A percentile compares a stretch with the other conserved stretches of the same genome.
Conservation (phyloP, 37 sponge, comb jelly and placozoan genomes). For the Lycopodina hypogea region DNA sequence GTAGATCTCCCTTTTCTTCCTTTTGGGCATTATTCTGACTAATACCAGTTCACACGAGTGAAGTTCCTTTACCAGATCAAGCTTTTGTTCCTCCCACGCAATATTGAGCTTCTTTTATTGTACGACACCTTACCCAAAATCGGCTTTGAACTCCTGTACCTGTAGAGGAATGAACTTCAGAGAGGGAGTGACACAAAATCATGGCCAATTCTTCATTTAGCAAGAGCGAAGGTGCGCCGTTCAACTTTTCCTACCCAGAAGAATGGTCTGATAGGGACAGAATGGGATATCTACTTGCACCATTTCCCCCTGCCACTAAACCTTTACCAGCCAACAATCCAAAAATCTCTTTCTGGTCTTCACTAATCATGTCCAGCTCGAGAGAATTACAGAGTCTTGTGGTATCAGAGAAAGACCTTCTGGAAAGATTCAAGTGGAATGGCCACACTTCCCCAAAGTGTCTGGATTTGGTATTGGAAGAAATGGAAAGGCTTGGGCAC, state of each 20-base stretch:
- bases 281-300: slow-evolving; percentile 60
- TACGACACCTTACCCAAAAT: no score
- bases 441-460: slow-evolving; percentile 15
- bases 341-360: slow-evolving; percentile 58
- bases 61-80: no score
- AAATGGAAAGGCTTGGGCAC: slow-evolving; percentile 33
- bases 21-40: slow-evolving; percentile 20
- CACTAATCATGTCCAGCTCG: slow-evolving; percentile 37
- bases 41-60: neutral
- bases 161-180: no score
- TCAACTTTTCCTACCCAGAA: slow-evolving; percentile 29
- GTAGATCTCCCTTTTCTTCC: neutral
- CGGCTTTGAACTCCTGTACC: neutral
- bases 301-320: slow-evolving; percentile 36
- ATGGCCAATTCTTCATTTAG: no score
- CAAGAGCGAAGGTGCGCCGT: neutral
- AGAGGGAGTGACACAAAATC: no score
- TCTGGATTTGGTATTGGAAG: slow-evolving; percentile 16
- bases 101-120: no score
- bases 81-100: no score
- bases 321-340: neutral
- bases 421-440: slow-evolving; percentile 45
- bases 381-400: slow-evolving; percentile 16
- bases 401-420: slow-evolving; percentile 38
- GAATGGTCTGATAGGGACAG: slow-evolving; percentile 65